phyloP scores from a whole-genome alignment of 2,888 invertebrate genomes.

The Pseudococcus longispinus region DNA sequence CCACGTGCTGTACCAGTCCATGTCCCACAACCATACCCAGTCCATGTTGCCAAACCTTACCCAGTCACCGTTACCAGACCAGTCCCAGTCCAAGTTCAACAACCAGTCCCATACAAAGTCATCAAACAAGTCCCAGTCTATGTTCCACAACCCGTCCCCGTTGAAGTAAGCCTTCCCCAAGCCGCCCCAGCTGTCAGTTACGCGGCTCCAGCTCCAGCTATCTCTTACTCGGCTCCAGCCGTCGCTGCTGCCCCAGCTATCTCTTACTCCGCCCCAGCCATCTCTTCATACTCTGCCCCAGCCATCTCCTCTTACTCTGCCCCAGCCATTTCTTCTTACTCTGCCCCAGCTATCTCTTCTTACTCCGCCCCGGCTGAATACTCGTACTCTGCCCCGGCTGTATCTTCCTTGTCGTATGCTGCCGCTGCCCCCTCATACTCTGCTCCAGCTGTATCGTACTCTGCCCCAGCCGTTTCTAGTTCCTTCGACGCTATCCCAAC shows the following conservation, averaged over 20 bases:
- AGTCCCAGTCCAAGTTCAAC: slow-evolving; percentile 57
- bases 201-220: slow-evolving; percentile 39
- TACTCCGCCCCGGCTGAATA: background rate
- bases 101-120: slow-evolving; percentile 56
- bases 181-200: slow-evolving; percentile 40
- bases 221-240: slow-evolving; percentile 34
- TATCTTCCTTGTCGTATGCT: background rate
- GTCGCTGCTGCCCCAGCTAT: background rate
- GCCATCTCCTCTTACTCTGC: slow-evolving; percentile 15
- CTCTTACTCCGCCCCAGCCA: background rate
- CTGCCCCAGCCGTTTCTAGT: slow-evolving; percentile 12
- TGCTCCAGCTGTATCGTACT: background rate
- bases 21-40: slow-evolving; percentile 74
- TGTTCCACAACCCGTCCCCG: slow-evolving; percentile 60
- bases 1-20: slow-evolving; percentile 71
- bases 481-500: slow-evolving; percentile 19
- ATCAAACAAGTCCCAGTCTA: slow-evolving; percentile 41
- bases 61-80: slow-evolving; percentile 65
- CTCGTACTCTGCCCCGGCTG: background rate
- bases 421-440: slow-evolving; percentile 25
- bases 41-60: slow-evolving; percentile 65
- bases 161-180: slow-evolving; percentile 59
- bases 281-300: slow-evolving; percentile 52
- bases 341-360: slow-evolving; percentile 28
- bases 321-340: background rate